These are phyloP conservation scores for Pogonus chalceus DNA, from an alignment of 1,140 invertebrate genomes.

Conservation along the genomic window DNA sequence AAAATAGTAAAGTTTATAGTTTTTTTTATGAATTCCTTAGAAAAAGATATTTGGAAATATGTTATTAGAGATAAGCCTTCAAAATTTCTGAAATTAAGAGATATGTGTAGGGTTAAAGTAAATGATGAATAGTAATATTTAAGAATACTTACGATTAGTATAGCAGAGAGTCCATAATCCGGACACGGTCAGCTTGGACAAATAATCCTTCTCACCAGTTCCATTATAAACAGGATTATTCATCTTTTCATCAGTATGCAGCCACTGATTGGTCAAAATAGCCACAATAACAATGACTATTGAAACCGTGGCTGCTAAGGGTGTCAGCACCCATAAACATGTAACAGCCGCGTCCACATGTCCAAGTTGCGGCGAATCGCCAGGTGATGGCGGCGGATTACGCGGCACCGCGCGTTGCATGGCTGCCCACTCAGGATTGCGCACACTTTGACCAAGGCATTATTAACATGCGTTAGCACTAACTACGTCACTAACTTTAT, in stretches of 20 bases:
- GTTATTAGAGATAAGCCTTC: no score
- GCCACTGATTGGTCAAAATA: constrained; percentile 58
- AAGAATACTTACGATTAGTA: constrained; percentile 53
- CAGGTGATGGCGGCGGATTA: constrained; percentile 16
- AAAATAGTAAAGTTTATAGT: no score
- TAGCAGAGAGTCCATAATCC: constrained; percentile 60
- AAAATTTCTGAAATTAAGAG: no score
- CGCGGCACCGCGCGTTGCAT: constrained; percentile 26
- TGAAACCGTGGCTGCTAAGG: constrained; percentile 50
- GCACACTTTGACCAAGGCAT: no score
- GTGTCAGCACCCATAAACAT: constrained; percentile 53
- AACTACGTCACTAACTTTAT: no score
- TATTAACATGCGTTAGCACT: no score
- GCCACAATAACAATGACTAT: constrained; percentile 51
- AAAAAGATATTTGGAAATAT: no score
- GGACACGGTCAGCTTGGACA: constrained; percentile 56
- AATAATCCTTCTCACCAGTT: constrained; percentile 48
- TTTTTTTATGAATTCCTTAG: no score
- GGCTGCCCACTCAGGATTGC: constrained; percentile 11
- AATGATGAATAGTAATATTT: not conserved
- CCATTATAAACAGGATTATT: constrained; percentile 53
- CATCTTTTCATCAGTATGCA: constrained; percentile 61
- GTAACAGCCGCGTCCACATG: constrained; percentile 45
- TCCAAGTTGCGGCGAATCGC: constrained; percentile 26
- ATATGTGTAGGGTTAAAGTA: no score